These are phyloP conservation scores for Cladopsammia gracilis DNA, from an alignment of 64 coral and sea anemone species.

Conservation along the genomic window DNA sequence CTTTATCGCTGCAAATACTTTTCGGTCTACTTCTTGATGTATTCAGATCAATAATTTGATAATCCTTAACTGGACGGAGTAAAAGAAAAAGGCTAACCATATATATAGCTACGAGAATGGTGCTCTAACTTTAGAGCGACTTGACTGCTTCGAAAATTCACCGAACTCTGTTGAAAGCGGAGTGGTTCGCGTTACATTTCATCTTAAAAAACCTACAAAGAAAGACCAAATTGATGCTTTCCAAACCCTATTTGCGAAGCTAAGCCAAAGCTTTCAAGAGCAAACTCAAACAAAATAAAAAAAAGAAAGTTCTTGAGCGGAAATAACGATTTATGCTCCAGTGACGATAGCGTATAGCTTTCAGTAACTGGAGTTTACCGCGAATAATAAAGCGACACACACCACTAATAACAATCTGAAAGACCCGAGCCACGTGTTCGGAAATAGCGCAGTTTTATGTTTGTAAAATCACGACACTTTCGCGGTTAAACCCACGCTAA, in stretches of 20 bases:
- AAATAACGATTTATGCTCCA: too few relatives aligned
- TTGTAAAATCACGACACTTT: not conserved
- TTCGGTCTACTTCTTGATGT: not conserved
- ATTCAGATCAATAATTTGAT: not conserved
- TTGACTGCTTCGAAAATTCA: not conserved
- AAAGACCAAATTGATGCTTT: too few relatives aligned
- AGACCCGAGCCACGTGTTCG: slow-evolving; percentile 4
- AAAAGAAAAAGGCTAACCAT: not conserved
- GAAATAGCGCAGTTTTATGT: not conserved
- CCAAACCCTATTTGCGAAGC: too few relatives aligned
- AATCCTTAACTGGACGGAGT: not conserved
- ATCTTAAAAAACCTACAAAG: too few relatives aligned
- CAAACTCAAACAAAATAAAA: too few relatives aligned
- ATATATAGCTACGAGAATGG: not conserved
- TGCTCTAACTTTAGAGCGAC: not conserved
- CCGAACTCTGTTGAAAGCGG: not conserved
- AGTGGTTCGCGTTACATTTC: not conserved
- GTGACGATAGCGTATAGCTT: too few relatives aligned
- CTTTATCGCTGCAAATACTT: not conserved
- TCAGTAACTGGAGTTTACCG: not conserved
- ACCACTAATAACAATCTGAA: not conserved
- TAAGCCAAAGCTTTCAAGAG: too few relatives aligned
- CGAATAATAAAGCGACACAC: not conserved
- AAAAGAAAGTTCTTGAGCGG: too few relatives aligned
- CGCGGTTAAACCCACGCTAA: not conserved